Evolutionary conservation across 2,888 invertebrate species (phyloP).

Genomic region (Pomacea canaliculata): DNA sequence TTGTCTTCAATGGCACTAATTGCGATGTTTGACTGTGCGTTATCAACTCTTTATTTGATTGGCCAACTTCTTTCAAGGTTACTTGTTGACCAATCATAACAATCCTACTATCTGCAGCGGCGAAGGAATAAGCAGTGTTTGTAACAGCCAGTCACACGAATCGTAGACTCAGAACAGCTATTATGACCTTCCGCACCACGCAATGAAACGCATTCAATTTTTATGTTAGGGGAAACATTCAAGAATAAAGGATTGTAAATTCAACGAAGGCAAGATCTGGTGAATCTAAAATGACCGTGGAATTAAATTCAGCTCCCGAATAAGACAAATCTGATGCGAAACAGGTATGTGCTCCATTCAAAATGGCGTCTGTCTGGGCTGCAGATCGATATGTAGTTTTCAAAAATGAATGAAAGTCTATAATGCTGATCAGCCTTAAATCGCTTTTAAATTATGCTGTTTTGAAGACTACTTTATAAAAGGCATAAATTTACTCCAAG

Average conservation of each 20-base stretch:
- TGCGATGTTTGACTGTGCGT: background rate
- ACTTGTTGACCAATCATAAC: slow-evolving; percentile 15
- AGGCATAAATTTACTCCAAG: too few relatives aligned
- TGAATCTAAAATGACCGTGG: slow-evolving; percentile 5
- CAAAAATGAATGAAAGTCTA: too few relatives aligned
- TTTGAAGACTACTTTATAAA: too few relatives aligned
- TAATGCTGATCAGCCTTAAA: too few relatives aligned
- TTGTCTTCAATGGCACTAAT: slow-evolving; percentile 12
- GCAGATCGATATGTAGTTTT: background rate
- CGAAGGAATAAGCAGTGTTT: slow-evolving; percentile 20
- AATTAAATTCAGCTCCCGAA: background rate
- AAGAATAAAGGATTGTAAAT: background rate
- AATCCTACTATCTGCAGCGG: background rate
- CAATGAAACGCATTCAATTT: slow-evolving; percentile 21
- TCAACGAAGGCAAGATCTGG: background rate
- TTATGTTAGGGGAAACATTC: slow-evolving; percentile 3
- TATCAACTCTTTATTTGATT: slow-evolving; percentile 1
- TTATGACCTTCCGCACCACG: slow-evolving; percentile 26
- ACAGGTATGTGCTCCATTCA: slow-evolving; percentile 25
- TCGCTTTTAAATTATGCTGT: too few relatives aligned
- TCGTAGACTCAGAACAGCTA: slow-evolving; percentile 10
- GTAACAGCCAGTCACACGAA: slow-evolving; percentile 20
- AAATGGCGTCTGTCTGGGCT: slow-evolving; percentile 19
- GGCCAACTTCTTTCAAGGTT: slow-evolving; percentile 7
- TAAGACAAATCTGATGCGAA: slow-evolving; percentile 15